These are phyloP conservation scores for Cybosia mesomella DNA, from an alignment of 2,888 invertebrate species.

Conservation along the genomic window DNA sequence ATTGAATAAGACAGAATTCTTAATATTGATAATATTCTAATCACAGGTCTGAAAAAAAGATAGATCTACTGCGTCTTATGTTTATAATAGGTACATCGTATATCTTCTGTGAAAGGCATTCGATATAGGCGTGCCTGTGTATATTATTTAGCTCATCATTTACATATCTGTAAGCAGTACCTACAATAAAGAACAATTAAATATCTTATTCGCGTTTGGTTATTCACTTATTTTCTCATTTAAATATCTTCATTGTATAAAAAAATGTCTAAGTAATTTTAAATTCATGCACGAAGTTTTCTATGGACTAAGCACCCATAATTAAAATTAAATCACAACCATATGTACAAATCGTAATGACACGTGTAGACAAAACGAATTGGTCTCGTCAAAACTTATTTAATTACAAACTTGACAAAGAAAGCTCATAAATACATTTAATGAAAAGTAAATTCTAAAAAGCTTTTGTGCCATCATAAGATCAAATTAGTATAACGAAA, in stretches of 20 bases:
- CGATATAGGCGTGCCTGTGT: not conserved
- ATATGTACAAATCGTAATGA: not conserved
- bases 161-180: not conserved
- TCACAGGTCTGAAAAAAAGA: no score
- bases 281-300: not conserved
- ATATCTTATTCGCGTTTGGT: no score
- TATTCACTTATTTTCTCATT: not conserved
- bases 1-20: no score
- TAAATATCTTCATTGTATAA: not conserved
- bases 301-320: not conserved
- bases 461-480: conserved; percentile 31
- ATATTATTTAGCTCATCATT: not conserved
- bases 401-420: conserved; percentile 21
- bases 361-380: conserved; percentile 16
- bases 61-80: no score
- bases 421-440: conserved; percentile 18
- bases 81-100: no score
- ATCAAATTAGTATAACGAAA: conserved; percentile 47
- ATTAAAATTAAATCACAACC: not conserved
- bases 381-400: conserved; percentile 17
- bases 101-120: no score
- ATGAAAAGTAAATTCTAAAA: conserved; percentile 28
- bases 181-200: no score
- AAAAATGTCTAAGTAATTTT: not conserved
- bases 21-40: no score